These are phyloP conservation scores for Neodon shergylaensis DNA, from an alignment of 2,113 vertebrate species.

Conservation along the genomic window DNA sequence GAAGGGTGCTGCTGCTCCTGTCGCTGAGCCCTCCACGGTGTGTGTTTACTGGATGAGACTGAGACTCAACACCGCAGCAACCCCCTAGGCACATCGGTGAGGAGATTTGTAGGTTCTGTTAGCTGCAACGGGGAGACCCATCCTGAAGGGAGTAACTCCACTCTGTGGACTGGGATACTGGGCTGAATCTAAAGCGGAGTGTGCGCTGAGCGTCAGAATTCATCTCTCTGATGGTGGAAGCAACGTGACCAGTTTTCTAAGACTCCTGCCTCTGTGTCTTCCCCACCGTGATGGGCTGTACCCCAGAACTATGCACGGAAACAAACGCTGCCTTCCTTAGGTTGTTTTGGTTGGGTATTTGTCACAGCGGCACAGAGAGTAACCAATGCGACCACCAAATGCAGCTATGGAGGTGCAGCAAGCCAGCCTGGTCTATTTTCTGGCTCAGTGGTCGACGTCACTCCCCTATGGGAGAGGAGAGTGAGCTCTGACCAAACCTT, in stretches of 20 bases:
- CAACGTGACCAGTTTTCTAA: neutral
- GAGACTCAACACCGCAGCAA: neutral
- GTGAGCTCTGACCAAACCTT: neutral
- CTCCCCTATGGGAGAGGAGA: neutral
- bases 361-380: neutral
- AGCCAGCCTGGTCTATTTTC: neutral
- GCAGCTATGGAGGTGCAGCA: accelerated
- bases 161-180: too few species aligned
- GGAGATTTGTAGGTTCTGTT: too few species aligned
- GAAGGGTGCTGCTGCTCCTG: neutral
- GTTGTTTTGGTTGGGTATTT: neutral
- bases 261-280: neutral
- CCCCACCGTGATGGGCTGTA: too few species aligned
- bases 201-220: neutral
- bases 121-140: neutral
- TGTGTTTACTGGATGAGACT: neutral
- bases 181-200: neutral
- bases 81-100: too few species aligned
- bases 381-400: too few species aligned
- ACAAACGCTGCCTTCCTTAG: neutral
- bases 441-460: accelerated
- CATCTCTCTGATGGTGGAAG: neutral
- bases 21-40: neutral
- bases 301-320: neutral
- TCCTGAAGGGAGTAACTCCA: neutral